Percentiles rank a stretch among this genome's conserved stretches.
Evolutionary conservation across 2,797 vertebrate genomes (phyloP).

Genomic region (Lepilemur ruficaudatus): DNA sequence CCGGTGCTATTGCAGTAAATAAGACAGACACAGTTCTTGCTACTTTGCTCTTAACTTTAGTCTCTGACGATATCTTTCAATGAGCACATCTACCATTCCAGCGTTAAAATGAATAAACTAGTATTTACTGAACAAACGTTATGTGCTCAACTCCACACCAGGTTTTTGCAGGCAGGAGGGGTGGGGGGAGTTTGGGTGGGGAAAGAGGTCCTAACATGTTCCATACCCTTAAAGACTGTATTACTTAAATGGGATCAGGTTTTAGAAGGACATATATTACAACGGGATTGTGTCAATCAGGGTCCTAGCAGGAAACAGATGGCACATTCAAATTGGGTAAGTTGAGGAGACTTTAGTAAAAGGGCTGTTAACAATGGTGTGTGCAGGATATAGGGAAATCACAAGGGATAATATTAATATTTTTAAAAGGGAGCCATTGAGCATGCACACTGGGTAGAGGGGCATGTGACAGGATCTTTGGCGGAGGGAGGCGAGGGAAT

Average conservation of each 20-base stretch:
- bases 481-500: background rate
- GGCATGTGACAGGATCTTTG: background rate
- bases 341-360: background rate
- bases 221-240: background rate
- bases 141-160: background rate
- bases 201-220: background rate
- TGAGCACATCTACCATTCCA: background rate
- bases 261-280: background rate
- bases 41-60: background rate
- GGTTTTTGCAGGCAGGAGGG: background rate
- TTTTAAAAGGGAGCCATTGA: background rate
- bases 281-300: background rate
- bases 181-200: background rate
- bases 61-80: background rate
- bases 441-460: background rate
- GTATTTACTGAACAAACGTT: background rate
- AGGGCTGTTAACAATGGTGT: background rate
- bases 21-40: background rate
- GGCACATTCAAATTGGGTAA: background rate
- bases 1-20: background rate
- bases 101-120: conserved; percentile 13
- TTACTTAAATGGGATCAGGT: background rate
- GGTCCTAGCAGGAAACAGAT: background rate
- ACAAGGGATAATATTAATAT: background rate
- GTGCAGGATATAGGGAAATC: background rate